A percentile compares a stretch with the other conserved stretches of the same genome.
Conservation (phyloP, 2,888 invertebrate species). For the Malthinus flaveolus region DNA sequence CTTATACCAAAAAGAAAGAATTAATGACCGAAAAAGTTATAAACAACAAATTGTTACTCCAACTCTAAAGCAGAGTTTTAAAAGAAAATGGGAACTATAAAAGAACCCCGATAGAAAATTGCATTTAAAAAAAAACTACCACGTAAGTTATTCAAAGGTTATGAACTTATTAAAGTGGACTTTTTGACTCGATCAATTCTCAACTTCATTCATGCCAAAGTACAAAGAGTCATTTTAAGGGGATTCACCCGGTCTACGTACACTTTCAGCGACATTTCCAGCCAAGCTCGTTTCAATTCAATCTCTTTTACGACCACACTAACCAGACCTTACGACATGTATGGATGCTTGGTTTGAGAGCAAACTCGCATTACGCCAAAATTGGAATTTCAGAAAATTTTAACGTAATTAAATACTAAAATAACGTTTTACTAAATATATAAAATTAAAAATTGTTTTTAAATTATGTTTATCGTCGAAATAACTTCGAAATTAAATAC, state of each 20-base stretch:
- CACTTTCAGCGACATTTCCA: constrained; percentile 11
- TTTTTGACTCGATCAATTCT: background rate
- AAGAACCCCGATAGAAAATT: too few species aligned
- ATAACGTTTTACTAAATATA: too few species aligned
- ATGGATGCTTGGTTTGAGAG: background rate
- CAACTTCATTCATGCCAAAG: constrained; percentile 19
- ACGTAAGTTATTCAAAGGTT: too few species aligned
- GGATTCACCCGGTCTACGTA: constrained; percentile 31
- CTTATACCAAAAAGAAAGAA: background rate
- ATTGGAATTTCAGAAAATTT: background rate
- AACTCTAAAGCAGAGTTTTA: background rate
- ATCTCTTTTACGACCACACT: constrained; percentile 26
- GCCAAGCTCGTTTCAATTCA: constrained; percentile 8
- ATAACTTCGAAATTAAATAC: too few species aligned
- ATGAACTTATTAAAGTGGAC: too few species aligned
- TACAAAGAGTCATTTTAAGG: constrained; percentile 36
- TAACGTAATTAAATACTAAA: too few species aligned
- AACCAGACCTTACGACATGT: constrained; percentile 18
- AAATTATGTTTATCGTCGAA: too few species aligned
- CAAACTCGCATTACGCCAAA: background rate
- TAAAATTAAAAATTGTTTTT: too few species aligned
- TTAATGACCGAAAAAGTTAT: background rate
- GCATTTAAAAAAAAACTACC: too few species aligned
- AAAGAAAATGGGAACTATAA: too few species aligned
- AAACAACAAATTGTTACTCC: background rate